Conservation (phyloP, 1,140 invertebrate genomes). For the Heliconius hewitsoni region DNA sequence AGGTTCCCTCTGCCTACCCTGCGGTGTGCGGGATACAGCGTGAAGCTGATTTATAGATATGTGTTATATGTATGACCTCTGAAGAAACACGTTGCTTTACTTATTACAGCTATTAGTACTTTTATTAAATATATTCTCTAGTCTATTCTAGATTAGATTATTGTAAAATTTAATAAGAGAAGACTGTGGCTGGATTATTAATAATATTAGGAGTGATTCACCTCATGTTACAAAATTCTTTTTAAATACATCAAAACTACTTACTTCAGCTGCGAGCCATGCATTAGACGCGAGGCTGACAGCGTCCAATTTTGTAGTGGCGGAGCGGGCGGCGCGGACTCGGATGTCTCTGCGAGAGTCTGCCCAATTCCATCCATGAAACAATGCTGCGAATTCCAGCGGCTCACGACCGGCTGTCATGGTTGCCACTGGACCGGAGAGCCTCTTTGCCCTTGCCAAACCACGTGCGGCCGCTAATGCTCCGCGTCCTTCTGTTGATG, state of each 20-base stretch:
- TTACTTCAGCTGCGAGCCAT: constrained; percentile 76
- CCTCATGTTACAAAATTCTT: not conserved
- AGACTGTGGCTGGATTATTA: not conserved
- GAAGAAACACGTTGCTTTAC: too few relatives aligned
- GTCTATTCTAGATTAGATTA: too few relatives aligned
- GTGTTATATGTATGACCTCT: too few relatives aligned
- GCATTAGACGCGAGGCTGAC: constrained; percentile 84
- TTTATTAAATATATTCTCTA: too few relatives aligned
- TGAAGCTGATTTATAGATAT: too few relatives aligned
- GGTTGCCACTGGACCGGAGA: constrained; percentile 88
- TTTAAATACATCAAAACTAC: not conserved
- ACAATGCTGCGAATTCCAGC: constrained; percentile 91
- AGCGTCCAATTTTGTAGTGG: constrained; percentile 86
- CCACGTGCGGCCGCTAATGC: constrained; percentile 89
- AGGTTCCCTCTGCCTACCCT: too few relatives aligned
- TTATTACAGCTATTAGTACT: too few relatives aligned
- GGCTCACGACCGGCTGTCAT: constrained; percentile 92
- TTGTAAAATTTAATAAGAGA: too few relatives aligned
- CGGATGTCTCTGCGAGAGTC: constrained; percentile 61
- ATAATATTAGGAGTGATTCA: too few relatives aligned
- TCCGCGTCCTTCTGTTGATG: constrained; percentile 93
- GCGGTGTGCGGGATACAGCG: too few relatives aligned
- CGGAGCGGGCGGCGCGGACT: constrained; percentile 79
- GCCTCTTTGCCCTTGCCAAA: constrained; percentile 94
- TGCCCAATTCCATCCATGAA: constrained; percentile 87